Evolutionary conservation across 64 coral and sea anemone genomes (phyloP).

Genomic region (Pocillopora damicornis): DNA sequence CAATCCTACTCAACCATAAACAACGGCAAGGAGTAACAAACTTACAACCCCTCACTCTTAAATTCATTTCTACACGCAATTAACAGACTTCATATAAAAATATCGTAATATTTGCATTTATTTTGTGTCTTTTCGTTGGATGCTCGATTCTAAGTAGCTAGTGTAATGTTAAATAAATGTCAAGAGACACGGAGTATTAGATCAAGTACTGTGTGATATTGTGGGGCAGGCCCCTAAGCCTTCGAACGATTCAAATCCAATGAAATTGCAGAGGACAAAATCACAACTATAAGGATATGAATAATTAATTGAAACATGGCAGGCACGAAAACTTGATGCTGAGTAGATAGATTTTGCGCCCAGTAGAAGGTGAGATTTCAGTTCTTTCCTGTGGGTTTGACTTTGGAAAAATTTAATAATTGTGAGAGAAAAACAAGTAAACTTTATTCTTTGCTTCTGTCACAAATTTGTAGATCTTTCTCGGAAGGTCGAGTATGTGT

Average conservation of each 20-base stretch:
- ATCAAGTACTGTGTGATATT: not conserved
- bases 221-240: no score
- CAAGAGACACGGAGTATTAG: not conserved
- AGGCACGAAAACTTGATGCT: no score
- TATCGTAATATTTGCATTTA: not conserved
- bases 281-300: no score
- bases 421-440: no score
- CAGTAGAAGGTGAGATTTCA: not conserved
- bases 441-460: no score
- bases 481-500: no score
- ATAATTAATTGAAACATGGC: no score
- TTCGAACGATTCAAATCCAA: no score
- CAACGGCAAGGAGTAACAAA: not conserved
- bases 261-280: no score
- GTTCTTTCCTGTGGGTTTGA: not conserved
- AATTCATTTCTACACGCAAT: constrained; percentile 2
- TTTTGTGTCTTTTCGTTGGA: not conserved
- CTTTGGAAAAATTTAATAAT: not conserved
- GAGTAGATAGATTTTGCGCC: not conserved
- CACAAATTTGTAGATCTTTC: no score
- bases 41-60: no score
- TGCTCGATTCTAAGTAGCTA: not conserved
- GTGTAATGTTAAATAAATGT: not conserved
- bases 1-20: constrained; percentile 33
- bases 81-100: not conserved